phyloP scores from a whole-genome alignment of 1,140 invertebrate genomes.

The Drosophila sp. region DNA sequence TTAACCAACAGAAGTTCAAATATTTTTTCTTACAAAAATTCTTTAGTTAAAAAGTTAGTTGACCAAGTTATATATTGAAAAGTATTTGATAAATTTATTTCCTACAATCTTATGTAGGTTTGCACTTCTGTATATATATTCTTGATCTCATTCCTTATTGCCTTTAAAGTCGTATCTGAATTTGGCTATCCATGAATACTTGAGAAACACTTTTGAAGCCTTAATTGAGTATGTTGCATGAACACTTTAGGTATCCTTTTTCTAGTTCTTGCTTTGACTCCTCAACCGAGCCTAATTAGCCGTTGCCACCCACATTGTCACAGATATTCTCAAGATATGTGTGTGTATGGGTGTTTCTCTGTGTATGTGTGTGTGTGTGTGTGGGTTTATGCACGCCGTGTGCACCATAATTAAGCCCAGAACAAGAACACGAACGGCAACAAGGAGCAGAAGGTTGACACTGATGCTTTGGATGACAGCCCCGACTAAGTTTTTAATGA shows the following conservation, averaged over 20 bases:
- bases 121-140: neutral
- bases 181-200: neutral
- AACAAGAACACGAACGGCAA: neutral
- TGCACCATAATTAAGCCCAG: constrained; percentile 47
- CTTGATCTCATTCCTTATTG: neutral
- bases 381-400: constrained; percentile 12
- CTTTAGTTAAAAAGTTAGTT: too few species aligned
- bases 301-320: constrained; percentile 33
- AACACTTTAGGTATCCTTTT: constrained; percentile 19
- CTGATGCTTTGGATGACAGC: constrained; percentile 62
- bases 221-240: constrained; percentile 49
- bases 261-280: constrained; percentile 51
- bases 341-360: too few species aligned
- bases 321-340: neutral
- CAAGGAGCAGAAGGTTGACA: constrained; percentile 20
- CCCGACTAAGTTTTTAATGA: constrained; percentile 71
- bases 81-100: too few species aligned
- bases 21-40: too few species aligned
- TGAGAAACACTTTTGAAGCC: constrained; percentile 25
- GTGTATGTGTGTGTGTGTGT: too few species aligned
- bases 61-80: too few species aligned
- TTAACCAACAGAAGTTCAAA: too few species aligned
- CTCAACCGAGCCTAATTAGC: constrained; percentile 69
- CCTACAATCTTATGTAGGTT: too few species aligned
- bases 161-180: neutral